Percentiles rank a stretch among this genome's conserved stretches.
Evolutionary conservation across 2,888 invertebrate genomes (phyloP).

Genomic region (Sclerodermus sp.): DNA sequence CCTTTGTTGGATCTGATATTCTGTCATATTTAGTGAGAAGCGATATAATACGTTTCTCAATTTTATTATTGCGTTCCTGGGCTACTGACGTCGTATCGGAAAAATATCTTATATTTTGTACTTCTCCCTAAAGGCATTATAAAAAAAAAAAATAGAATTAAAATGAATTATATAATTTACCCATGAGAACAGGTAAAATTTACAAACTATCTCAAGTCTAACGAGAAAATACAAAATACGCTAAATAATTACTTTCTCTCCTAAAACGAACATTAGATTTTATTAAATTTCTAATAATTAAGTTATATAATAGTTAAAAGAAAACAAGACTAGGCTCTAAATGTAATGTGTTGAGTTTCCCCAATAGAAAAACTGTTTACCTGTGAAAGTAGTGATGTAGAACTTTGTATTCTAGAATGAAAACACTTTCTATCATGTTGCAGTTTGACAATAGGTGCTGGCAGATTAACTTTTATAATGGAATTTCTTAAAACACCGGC

Average conservation of each 20-base stretch:
- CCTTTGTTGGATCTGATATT: slow-evolving; percentile 81
- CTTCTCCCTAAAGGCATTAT: slow-evolving; percentile 19
- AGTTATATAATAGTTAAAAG: slow-evolving; percentile 37
- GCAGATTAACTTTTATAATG: slow-evolving; percentile 25
- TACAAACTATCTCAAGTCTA: too few species aligned
- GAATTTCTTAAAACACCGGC: slow-evolving; percentile 40
- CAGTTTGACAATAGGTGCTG: slow-evolving; percentile 17
- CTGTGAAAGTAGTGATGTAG: slow-evolving; percentile 29
- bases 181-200: too few species aligned
- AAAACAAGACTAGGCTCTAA: background rate
- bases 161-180: too few species aligned
- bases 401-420: slow-evolving; percentile 27
- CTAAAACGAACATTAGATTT: too few species aligned
- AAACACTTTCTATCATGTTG: slow-evolving; percentile 28
- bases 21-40: slow-evolving; percentile 89
- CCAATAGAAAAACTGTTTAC: slow-evolving; percentile 28
- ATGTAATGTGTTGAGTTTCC: slow-evolving; percentile 7
- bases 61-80: slow-evolving; percentile 59
- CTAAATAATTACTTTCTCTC: background rate
- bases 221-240: too few species aligned
- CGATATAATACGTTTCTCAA: slow-evolving; percentile 81
- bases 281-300: background rate
- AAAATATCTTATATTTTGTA: slow-evolving; percentile 5
- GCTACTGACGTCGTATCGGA: slow-evolving; percentile 37
- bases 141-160: slow-evolving; percentile 1